Evolutionary conservation across 2,113 vertebrate genomes (phyloP), one percentile per base, ranked within the genome.

Genomic region (Bagarius yarrelli): DNA sequence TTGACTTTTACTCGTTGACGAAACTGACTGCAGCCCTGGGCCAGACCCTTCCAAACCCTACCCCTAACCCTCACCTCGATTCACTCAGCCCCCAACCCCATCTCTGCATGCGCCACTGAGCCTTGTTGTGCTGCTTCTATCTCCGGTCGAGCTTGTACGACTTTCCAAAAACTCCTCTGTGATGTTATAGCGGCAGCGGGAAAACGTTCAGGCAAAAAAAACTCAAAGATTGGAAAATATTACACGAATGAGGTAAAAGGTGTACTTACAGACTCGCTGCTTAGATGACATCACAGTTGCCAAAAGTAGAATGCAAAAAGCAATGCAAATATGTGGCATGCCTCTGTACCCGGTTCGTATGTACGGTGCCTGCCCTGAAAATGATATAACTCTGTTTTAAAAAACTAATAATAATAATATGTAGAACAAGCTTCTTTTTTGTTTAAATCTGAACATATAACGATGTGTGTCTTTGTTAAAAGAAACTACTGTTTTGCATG

Each of bases 281-380:
- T 94, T 92, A 89, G 90, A 93, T 93, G 92, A 93, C 93, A 91
- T 93, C 93, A 91, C 84, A 92, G 94, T 91, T 92, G 94, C 93
- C 93, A 95, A 91, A 91, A 92, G 94, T 94, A 93, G 92, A 93
- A 95, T 94, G 95, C 95, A 96, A 95, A 47, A 93, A 93, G 88
- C 91, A 93, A 94, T 95, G 95, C 95, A 95, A 96, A 91, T 94
- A 92, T 91, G 89, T 88, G 94, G 95, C 95, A 95, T 95, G 95
- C 90, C 90, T 95, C 93, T 95, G 93, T 96, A 94, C 93, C 92
- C 60, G 16, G 88, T 93, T 91, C 93, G 93, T 93, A 91, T 90
- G 90, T 95, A 93, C 92, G 92, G 94, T 94, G 94, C 94, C 94
- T 94, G 93, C 92, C 92, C 89, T 92, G 87, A 85, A 88, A 89